phyloP scores from a whole-genome alignment of 2,113 vertebrate genomes.

The Cryptomyrus ogoouensis region DNA sequence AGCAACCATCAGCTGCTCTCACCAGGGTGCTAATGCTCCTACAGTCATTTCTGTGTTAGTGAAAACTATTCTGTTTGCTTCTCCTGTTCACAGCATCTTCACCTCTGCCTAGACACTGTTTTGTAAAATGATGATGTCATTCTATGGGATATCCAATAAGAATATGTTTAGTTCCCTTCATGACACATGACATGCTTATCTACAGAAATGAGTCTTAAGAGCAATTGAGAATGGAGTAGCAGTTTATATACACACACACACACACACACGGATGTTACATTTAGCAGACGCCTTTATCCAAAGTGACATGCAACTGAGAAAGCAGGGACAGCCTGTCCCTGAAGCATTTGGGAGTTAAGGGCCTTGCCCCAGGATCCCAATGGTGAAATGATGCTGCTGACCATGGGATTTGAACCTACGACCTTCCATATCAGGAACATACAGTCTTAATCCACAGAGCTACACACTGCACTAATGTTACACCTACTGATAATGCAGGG shows the following conservation, averaged over 20 bases:
- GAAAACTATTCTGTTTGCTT: slow-evolving; percentile 29
- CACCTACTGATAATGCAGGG: no score
- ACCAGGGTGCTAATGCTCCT: slow-evolving; percentile 22
- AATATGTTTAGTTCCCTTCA: background rate
- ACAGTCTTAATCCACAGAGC: background rate
- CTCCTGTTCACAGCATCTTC: slow-evolving; percentile 12
- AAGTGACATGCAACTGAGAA: background rate
- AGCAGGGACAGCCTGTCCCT: background rate
- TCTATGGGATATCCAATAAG: background rate
- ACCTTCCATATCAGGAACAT: background rate
- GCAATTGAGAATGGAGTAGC: background rate
- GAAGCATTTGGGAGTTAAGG: background rate
- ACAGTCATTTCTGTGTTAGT: slow-evolving; percentile 31
- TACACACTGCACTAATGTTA: background rate
- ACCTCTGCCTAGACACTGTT: background rate
- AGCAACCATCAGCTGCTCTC: slow-evolving; percentile 19
- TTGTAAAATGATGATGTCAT: background rate
- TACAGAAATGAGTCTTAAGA: background rate
- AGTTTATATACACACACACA: no score
- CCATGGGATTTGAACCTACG: background rate
- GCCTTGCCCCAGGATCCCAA: background rate
- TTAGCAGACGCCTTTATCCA: background rate
- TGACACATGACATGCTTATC: background rate
- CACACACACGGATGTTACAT: background rate
- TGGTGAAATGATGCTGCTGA: background rate